Base-by-base conservation (phyloP, 2,888 invertebrate genomes). In the Tetanocera ferruginea region DNA sequence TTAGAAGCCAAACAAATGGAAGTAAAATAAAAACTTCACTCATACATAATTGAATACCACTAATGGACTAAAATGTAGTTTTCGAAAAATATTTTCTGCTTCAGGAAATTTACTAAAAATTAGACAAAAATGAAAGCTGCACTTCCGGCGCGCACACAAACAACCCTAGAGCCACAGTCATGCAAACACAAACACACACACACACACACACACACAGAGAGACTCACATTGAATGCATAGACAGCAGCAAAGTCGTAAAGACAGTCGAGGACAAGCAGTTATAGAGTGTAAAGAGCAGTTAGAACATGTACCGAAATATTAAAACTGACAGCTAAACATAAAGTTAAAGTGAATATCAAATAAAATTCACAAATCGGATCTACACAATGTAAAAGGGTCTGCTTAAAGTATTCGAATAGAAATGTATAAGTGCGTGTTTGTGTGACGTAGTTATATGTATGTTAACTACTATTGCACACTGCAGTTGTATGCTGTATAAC, bases 261-360 rank as follows among this genome's bases (percentile, higher is more conserved):
- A 43, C 43, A 60, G 19, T 23, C 6, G 57, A 60, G 28, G 8
- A 60, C n/a, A 23, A 60, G 57, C 57, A 60, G 57, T 25, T 9
- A 60, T 8, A 60, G 57, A 19, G 11, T n/a, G n/a, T 23, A 60
- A 60, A 19, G 57, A 62, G 62, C 14, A 62, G 5, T 25, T 14
- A 62, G 28, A 28, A 62, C 14, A 62, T 25, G 25, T 2, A 31
- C 17, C 23, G 14, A 31, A 64, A 31, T 17, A 31, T 31, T 64
- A 64, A 64, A 64, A 34, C 28, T 69, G 69, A 69, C 49, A 69
- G 69, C 23, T 51, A 69, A 69, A 69, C n/a, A 69, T 28, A 69
- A 69, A 69, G 69, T 69, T 51, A 69, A 69, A 69, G 69, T 69
- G 69, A 69, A 69, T 69, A 69, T 69, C 69, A 69, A 69, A 69